A percentile compares a stretch with the other conserved stretches of the same genome.
These are phyloP conservation scores for Myripristis murdjan DNA, from an alignment of 2,797 vertebrate genomes.

Conservation along the genomic window DNA sequence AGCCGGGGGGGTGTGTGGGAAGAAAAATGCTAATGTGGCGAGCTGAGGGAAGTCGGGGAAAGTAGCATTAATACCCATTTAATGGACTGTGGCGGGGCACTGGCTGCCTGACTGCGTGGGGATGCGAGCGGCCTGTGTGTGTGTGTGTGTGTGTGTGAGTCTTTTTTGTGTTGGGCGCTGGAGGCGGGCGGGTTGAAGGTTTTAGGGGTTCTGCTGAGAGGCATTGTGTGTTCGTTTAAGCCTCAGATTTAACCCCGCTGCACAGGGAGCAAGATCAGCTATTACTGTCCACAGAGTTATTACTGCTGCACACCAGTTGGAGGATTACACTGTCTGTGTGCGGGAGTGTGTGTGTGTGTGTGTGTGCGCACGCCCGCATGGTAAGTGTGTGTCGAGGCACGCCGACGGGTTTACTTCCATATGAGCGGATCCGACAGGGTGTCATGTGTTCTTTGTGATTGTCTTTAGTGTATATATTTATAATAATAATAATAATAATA, in stretches of 20 bases:
- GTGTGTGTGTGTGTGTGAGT: slow-evolving; percentile 1
- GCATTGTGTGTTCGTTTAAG: slow-evolving; percentile 66
- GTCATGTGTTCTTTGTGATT: slow-evolving; percentile 26
- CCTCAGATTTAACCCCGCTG: slow-evolving; percentile 65
- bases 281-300: slow-evolving; percentile 72
- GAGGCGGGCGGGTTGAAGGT: slow-evolving; percentile 48
- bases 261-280: slow-evolving; percentile 64
- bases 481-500: too few relatives aligned
- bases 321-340: slow-evolving; percentile 48
- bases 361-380: too few relatives aligned
- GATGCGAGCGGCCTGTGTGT: slow-evolving; percentile 28
- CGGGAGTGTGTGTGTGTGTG: slow-evolving; percentile 3
- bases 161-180: slow-evolving; percentile 43
- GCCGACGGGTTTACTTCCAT: slow-evolving; percentile 22
- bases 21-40: slow-evolving; percentile 41
- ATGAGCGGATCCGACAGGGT: slow-evolving; percentile 33
- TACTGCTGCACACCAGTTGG: slow-evolving; percentile 62
- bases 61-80: slow-evolving; percentile 65
- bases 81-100: slow-evolving; percentile 64
- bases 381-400: slow-evolving; percentile 25
- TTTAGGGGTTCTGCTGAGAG: slow-evolving; percentile 51
- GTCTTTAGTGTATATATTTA: too few relatives aligned
- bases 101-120: slow-evolving; percentile 17
- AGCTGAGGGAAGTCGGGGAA: slow-evolving; percentile 52
- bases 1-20: background rate